Percentiles rank a stretch among this genome's conserved stretches.
These are phyloP conservation scores for Hafferia zeledoni DNA, from an alignment of 2,797 vertebrate genomes.

Conservation along the genomic window DNA sequence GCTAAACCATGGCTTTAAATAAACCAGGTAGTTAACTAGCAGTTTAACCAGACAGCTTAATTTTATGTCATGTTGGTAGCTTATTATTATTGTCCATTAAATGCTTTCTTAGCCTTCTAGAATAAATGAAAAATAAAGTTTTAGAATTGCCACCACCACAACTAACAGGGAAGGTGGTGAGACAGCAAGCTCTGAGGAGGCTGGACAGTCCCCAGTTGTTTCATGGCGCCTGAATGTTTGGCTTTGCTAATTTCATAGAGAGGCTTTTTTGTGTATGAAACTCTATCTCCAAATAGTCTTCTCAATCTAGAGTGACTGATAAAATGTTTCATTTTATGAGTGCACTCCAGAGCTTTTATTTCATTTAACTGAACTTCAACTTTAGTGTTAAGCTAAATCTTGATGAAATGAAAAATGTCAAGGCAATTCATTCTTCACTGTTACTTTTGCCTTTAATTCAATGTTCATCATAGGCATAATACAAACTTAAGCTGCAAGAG, in stretches of 20 bases:
- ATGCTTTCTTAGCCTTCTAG: background rate
- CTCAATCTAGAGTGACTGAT: background rate
- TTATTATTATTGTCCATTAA: background rate
- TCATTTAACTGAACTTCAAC: background rate
- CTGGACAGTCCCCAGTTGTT: background rate
- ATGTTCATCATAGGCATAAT: background rate
- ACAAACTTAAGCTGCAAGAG: background rate
- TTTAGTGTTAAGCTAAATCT: background rate
- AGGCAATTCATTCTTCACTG: background rate
- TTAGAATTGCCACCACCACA: background rate
- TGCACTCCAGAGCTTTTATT: background rate
- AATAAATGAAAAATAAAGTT: background rate
- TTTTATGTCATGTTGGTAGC: background rate
- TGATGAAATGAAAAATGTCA: background rate
- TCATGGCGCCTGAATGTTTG: background rate
- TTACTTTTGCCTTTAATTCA: background rate
- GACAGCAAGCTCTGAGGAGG: background rate
- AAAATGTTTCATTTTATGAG: background rate
- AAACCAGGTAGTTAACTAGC: background rate
- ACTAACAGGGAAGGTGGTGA: background rate
- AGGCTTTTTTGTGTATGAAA: background rate
- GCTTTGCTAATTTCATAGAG: background rate
- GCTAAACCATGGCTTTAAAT: background rate
- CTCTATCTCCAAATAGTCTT: background rate
- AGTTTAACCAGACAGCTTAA: slow-evolving; percentile 5